Percentiles rank a stretch among this genome's conserved stretches.
Conservation (phyloP, 2,113 vertebrate genomes). For the Aphyosemion australe region DNA sequence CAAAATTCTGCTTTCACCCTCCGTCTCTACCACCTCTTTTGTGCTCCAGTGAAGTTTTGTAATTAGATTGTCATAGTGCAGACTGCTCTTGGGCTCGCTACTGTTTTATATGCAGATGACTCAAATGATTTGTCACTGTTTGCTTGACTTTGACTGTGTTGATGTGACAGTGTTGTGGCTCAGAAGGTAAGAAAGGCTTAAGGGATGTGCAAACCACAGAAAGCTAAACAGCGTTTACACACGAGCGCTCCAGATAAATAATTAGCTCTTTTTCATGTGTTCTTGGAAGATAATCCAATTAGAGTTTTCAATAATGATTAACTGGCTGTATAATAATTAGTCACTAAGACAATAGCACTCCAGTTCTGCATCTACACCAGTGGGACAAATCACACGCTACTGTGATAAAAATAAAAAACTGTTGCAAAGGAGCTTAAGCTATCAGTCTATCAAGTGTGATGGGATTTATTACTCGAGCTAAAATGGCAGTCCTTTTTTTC, state of each 20-base stretch:
- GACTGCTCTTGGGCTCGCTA: constrained; percentile 56
- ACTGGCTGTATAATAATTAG: constrained; percentile 62
- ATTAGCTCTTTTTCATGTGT: constrained; percentile 66
- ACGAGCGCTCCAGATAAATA: constrained; percentile 60
- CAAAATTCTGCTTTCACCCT: constrained; percentile 17
- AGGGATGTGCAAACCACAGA: constrained; percentile 51
- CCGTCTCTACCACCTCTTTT: constrained; percentile 22
- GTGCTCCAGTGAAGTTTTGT: constrained; percentile 60
- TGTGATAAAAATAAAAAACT: constrained; percentile 17
- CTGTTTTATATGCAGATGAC: constrained; percentile 69
- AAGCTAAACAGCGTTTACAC: constrained; percentile 59
- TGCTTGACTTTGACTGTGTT: constrained; percentile 65
- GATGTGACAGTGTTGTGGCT: constrained; percentile 58
- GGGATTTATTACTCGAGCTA: too few relatives aligned
- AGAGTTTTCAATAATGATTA: constrained; percentile 66
- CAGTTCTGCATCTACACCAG: constrained; percentile 35
- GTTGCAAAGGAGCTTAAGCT: background rate
- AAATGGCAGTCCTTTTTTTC: too few relatives aligned
- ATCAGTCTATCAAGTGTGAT: background rate
- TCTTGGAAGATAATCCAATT: constrained; percentile 71
- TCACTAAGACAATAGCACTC: constrained; percentile 43
- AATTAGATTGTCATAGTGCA: constrained; percentile 66
- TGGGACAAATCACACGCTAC: constrained; percentile 31
- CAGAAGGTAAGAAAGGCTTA: constrained; percentile 61
- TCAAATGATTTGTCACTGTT: constrained; percentile 69